Evolutionary conservation across 2,113 vertebrate genomes (phyloP).

Genomic region (Psittacula cyanocephala): DNA sequence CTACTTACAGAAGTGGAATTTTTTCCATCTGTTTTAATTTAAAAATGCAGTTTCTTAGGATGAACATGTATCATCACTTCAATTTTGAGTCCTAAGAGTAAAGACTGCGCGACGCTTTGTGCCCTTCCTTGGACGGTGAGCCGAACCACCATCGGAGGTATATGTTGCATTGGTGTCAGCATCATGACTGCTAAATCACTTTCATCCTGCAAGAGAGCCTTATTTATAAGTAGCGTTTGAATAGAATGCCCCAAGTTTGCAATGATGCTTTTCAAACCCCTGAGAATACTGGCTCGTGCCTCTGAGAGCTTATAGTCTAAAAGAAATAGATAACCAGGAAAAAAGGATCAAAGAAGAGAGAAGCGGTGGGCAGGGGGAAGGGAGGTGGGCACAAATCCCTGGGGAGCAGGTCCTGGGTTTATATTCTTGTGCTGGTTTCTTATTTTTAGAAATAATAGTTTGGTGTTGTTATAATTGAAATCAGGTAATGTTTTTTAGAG

Average conservation of each 20-base stretch:
- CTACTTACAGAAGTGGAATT: background rate
- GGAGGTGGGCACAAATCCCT: background rate
- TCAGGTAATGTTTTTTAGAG: background rate
- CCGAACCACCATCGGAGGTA: background rate
- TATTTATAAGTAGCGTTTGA: slow-evolving; percentile 50
- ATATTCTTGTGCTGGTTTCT: background rate
- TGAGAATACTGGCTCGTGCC: slow-evolving; percentile 40
- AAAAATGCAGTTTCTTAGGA: background rate
- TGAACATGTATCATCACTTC: background rate
- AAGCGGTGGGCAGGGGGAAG: background rate
- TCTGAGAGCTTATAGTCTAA: slow-evolving; percentile 35
- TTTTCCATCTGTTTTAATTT: slow-evolving; percentile 13
- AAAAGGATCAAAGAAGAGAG: slow-evolving; percentile 21
- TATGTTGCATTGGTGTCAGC: background rate
- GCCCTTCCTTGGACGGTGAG: background rate
- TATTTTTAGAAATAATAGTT: slow-evolving; percentile 7
- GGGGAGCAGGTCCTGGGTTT: background rate
- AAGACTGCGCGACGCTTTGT: background rate
- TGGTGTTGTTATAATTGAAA: background rate
- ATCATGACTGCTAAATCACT: slow-evolving; percentile 6
- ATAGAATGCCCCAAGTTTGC: slow-evolving; percentile 34
- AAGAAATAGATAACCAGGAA: slow-evolving; percentile 51
- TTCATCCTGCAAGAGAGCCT: background rate
- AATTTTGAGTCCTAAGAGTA: background rate
- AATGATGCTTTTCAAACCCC: slow-evolving; percentile 23